phyloP scores from a whole-genome alignment of 2,888 invertebrate genomes.

The Alviniconcha strummeri region DNA sequence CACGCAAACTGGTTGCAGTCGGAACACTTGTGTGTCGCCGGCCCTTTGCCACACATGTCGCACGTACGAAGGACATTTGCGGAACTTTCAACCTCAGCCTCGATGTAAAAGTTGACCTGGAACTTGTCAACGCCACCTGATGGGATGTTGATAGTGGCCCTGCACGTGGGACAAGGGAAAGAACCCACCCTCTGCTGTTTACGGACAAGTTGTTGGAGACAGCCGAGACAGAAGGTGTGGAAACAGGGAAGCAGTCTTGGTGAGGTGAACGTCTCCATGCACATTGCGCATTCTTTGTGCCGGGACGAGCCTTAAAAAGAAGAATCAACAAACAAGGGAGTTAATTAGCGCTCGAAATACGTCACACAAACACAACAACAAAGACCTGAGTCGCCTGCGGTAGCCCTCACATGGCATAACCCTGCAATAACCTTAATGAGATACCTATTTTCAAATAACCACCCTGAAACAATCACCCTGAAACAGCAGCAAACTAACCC shows the following conservation, averaged over 20 bases:
- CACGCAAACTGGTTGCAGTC: constrained; percentile 28
- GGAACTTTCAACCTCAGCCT: not conserved
- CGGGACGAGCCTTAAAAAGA: too few species aligned
- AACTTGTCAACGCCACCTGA: not conserved
- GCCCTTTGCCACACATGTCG: too few species aligned
- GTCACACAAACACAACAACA: too few species aligned
- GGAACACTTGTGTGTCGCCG: not conserved
- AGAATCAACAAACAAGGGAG: too few species aligned
- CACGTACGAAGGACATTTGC: not conserved
- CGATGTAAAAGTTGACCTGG: not conserved
- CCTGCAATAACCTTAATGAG: too few species aligned
- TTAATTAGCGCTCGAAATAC: too few species aligned
- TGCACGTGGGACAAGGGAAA: not conserved
- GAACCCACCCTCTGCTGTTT: not conserved
- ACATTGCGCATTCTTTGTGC: not conserved
- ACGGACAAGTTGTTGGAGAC: not conserved
- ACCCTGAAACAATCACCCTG: too few species aligned
- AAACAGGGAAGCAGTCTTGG: not conserved
- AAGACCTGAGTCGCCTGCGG: too few species aligned
- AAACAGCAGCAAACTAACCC: too few species aligned
- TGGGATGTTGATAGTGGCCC: not conserved
- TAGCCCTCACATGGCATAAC: too few species aligned
- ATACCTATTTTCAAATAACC: too few species aligned
- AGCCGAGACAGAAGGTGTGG: not conserved
- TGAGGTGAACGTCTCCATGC: not conserved